These are phyloP conservation scores for Phalacrocorax pelagicus DNA, from an alignment of 2,113 vertebrate genomes.

Conservation along the genomic window DNA sequence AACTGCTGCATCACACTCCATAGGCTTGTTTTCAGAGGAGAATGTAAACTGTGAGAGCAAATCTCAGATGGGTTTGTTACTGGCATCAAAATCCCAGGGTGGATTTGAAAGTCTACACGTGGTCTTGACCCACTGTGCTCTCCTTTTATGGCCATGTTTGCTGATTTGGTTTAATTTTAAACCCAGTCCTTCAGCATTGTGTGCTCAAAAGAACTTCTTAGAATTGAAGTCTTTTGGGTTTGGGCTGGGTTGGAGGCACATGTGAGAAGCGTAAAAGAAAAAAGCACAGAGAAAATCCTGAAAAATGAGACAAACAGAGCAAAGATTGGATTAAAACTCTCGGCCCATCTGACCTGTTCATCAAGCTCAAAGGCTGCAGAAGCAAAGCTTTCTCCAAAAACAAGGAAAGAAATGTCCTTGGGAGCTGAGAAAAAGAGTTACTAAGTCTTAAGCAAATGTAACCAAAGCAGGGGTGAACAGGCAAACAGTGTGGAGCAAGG, in stretches of 20 bases:
- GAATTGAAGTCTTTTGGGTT: background rate
- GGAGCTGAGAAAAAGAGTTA: background rate
- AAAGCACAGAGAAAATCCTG: background rate
- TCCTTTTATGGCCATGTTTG: conserved; percentile 38
- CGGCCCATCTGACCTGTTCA: background rate
- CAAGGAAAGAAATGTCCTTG: background rate
- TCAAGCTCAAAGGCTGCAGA: background rate
- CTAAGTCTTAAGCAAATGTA: background rate
- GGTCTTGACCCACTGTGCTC: background rate
- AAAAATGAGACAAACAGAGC: background rate
- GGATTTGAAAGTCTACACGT: conserved; percentile 9
- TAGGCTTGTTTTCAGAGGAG: conserved; percentile 5
- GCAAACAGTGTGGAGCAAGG: background rate
- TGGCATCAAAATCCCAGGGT: conserved; percentile 35
- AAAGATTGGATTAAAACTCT: background rate
- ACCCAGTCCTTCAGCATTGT: background rate
- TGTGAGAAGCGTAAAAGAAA: background rate
- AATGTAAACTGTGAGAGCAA: background rate
- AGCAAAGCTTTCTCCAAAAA: background rate
- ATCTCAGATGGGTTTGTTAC: conserved; percentile 46
- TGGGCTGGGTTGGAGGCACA: background rate
- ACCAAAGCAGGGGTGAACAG: background rate
- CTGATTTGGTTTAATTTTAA: conserved; percentile 28
- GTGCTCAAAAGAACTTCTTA: conserved; percentile 5
- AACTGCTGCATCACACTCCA: conserved; percentile 43